These are phyloP conservation scores for Hippoglossus stenolepis DNA, from an alignment of 2,113 vertebrate species.

Conservation along the genomic window DNA sequence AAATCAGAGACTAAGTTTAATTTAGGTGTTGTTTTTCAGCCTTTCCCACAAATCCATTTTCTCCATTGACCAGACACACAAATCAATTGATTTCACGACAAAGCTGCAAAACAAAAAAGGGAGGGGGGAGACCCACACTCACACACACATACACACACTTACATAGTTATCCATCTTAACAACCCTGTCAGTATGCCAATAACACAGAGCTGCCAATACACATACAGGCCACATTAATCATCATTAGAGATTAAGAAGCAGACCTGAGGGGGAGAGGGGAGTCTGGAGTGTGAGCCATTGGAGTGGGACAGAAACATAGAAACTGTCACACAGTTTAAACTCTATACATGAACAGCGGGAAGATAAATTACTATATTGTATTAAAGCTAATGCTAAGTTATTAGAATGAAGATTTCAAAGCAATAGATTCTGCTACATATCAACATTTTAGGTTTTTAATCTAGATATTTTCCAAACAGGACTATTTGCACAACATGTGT, in stretches of 20 bases:
- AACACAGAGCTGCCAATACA: slow-evolving; percentile 73
- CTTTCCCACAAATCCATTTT: slow-evolving; percentile 65
- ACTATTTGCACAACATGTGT: neutral
- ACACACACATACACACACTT: slow-evolving; percentile 37
- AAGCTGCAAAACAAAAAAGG: slow-evolving; percentile 16
- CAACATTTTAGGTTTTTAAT: neutral
- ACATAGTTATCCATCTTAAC: slow-evolving; percentile 79
- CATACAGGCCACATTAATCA: slow-evolving; percentile 75
- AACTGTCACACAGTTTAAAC: slow-evolving; percentile 17
- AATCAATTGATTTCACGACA: slow-evolving; percentile 67
- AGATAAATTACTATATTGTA: neutral
- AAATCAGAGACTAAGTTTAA: slow-evolving; percentile 48
- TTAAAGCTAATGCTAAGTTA: neutral
- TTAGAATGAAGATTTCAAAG: neutral
- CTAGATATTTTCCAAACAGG: neutral
- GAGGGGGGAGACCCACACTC: neutral
- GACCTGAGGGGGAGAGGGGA: slow-evolving; percentile 46
- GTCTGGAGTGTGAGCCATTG: slow-evolving; percentile 40
- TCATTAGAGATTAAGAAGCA: slow-evolving; percentile 76
- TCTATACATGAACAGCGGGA: neutral
- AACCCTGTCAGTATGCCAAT: slow-evolving; percentile 74
- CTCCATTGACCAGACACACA: slow-evolving; percentile 63
- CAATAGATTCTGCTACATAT: neutral
- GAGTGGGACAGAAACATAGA: slow-evolving; percentile 42
- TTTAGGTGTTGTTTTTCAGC: slow-evolving; percentile 64